Percentiles rank a stretch among this genome's conserved stretches.
These are phyloP conservation scores for Odontophorus gujanensis DNA, from an alignment of 2,113 vertebrate genomes.

Conservation along the genomic window DNA sequence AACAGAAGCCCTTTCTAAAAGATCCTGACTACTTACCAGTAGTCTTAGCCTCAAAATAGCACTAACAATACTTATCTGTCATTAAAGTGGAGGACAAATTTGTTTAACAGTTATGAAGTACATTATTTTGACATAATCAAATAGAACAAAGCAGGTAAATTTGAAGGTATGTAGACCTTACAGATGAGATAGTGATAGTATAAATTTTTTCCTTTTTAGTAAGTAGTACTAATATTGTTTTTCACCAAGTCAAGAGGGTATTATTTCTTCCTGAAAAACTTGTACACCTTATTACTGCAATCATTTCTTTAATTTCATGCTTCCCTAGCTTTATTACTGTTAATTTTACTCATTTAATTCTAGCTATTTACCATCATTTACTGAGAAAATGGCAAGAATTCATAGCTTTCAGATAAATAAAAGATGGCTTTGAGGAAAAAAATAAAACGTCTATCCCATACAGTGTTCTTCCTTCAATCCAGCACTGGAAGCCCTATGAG, in stretches of 20 bases:
- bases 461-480: not conserved
- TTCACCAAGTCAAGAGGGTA: not conserved
- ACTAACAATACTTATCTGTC: not conserved
- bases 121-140: slow-evolving; percentile 15
- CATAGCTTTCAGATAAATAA: not conserved
- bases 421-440: not conserved
- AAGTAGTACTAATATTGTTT: slow-evolving; percentile 20
- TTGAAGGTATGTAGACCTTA: not conserved
- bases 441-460: not conserved
- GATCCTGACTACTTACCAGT: not conserved
- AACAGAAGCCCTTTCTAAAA: not conserved
- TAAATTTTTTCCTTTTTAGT: slow-evolving; percentile 9
- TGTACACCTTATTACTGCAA: slow-evolving; percentile 57
- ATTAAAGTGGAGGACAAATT: not conserved
- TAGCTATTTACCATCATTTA: slow-evolving; percentile 58
- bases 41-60: not conserved
- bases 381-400: slow-evolving; percentile 25
- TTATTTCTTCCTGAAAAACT: slow-evolving; percentile 35
- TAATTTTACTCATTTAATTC: slow-evolving; percentile 73
- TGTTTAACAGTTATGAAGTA: not conserved
- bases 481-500: not conserved
- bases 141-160: not conserved
- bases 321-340: slow-evolving; percentile 74
- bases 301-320: slow-evolving; percentile 77
- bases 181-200: not conserved